phyloP scores from a whole-genome alignment of 2,797 vertebrate species.

The Scolopax rusticola region DNA sequence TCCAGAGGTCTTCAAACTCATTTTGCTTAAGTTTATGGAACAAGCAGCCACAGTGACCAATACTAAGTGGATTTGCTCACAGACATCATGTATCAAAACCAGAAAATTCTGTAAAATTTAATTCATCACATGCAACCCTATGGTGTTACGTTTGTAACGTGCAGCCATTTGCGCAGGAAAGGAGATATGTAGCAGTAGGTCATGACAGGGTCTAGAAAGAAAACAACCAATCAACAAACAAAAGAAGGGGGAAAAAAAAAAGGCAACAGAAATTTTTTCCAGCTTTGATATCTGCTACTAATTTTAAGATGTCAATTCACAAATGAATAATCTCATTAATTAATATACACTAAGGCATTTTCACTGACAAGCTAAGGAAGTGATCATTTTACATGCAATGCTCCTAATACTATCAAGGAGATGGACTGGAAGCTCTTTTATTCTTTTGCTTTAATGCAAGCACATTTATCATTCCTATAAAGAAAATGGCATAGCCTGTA shows the following conservation, averaged over 20 bases:
- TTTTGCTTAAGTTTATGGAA: neutral
- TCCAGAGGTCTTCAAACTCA: neutral
- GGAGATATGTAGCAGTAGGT: neutral
- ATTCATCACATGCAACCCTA: neutral
- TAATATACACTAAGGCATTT: neutral
- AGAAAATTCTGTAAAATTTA: neutral
- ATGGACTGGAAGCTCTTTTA: neutral
- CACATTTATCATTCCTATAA: neutral
- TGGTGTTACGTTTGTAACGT: neutral
- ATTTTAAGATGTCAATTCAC: neutral
- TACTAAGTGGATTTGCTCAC: neutral
- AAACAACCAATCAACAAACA: no score
- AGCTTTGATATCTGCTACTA: neutral
- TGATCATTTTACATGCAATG: neutral
- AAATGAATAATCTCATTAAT: constrained; percentile 27
- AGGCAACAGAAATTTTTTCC: neutral
- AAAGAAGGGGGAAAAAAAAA: no score
- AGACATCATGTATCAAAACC: fast-evolving
- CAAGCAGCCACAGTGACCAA: neutral
- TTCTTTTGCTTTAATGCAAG: neutral
- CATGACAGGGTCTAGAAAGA: neutral
- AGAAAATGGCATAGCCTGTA: neutral
- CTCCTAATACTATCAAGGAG: neutral
- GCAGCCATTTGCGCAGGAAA: neutral
- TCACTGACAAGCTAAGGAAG: neutral